These are phyloP conservation scores for Oriolus oriolus DNA, from an alignment of 2,113 vertebrate species.

Conservation along the genomic window DNA sequence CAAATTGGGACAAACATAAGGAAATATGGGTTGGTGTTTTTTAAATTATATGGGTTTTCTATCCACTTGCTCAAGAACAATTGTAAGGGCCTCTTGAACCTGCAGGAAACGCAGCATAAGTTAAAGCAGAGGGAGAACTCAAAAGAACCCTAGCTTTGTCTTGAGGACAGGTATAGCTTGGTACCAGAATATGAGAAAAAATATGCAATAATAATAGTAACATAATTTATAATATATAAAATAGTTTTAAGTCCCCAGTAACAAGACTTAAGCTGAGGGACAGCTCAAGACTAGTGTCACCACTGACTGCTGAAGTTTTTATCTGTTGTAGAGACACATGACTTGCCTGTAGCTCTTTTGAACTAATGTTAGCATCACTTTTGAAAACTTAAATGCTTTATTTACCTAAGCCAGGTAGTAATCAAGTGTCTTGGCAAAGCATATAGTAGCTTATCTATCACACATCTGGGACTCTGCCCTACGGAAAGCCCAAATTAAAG, in stretches of 20 bases:
- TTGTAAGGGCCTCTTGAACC: neutral
- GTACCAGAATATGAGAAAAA: neutral
- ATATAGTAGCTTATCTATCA: neutral
- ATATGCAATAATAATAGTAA: neutral
- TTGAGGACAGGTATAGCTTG: neutral
- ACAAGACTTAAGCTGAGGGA: neutral
- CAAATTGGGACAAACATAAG: neutral
- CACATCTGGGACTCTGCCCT: neutral
- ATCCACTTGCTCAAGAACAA: neutral
- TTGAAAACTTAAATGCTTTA: neutral
- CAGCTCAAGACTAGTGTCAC: neutral
- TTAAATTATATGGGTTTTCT: fast-evolving
- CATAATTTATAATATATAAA: neutral
- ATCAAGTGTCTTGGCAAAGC: neutral
- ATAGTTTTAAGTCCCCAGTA: neutral
- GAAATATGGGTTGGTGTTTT: neutral
- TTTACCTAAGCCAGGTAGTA: neutral
- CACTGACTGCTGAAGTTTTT: neutral
- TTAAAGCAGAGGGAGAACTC: neutral
- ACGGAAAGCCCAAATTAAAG: neutral
- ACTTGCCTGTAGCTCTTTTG: neutral
- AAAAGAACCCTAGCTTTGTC: neutral
- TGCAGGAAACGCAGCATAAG: neutral
- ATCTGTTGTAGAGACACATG: neutral
- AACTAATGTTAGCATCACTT: neutral